These are phyloP conservation scores for Drosophila tropicalis DNA, from an alignment of 1,140 invertebrate species.

Conservation along the genomic window DNA sequence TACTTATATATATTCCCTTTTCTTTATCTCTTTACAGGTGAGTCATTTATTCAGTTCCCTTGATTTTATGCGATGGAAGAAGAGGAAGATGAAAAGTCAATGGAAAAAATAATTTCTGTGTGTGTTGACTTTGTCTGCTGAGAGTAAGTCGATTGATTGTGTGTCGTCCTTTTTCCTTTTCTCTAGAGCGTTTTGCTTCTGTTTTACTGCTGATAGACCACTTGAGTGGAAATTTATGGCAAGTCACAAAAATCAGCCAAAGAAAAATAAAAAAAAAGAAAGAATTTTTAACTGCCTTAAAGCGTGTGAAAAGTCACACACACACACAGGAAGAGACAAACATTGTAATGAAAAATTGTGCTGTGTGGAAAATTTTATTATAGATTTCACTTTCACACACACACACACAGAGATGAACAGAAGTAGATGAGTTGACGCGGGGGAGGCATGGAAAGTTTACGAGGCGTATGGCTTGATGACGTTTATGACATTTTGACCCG, in stretches of 20 bases:
- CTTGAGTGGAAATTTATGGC: conserved; percentile 68
- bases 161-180: not conserved
- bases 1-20: conserved; percentile 15
- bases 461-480: conserved; percentile 56
- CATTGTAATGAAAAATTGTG: conserved; percentile 44
- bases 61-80: not conserved
- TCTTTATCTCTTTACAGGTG: conserved; percentile 63
- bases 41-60: conserved; percentile 37
- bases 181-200: conserved; percentile 10
- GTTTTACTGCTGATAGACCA: conserved; percentile 61
- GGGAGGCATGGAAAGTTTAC: conserved; percentile 47
- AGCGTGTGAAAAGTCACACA: conserved; percentile 59
- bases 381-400: conserved; percentile 65
- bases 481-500: conserved; percentile 66
- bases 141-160: conserved; percentile 44
- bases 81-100: not conserved
- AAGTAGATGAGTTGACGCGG: not conserved
- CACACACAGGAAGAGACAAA: conserved; percentile 20
- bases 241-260: conserved; percentile 54
- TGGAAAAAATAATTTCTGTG: not conserved
- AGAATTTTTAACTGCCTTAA: conserved; percentile 55
- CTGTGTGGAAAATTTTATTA: conserved; percentile 62
- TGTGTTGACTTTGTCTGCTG: conserved; percentile 17
- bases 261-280: conserved; percentile 42
- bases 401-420: not conserved